Conservation (phyloP, 64 coral and sea anemone species). For the Acropora yongei region DNA sequence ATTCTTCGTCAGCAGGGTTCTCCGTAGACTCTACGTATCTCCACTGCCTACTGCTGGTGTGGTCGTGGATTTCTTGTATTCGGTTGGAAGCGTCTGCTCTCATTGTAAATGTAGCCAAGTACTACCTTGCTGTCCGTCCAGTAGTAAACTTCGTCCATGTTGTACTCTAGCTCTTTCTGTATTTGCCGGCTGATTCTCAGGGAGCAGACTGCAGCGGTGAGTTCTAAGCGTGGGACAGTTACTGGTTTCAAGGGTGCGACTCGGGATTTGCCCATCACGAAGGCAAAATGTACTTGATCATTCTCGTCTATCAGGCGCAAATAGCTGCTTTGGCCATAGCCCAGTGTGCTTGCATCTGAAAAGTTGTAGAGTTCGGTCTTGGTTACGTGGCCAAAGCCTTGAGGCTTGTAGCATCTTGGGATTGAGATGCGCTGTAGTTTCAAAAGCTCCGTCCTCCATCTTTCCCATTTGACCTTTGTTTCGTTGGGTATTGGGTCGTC, state of each 20-base stretch:
- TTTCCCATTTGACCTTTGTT: not conserved
- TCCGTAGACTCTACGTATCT: too few relatives aligned
- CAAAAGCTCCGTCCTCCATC: not conserved
- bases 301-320: not conserved
- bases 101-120: not conserved
- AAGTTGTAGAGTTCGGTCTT: too few relatives aligned
- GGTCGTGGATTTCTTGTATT: not conserved
- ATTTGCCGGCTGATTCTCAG: not conserved
- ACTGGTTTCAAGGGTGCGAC: not conserved
- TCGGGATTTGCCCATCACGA: not conserved
- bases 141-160: not conserved
- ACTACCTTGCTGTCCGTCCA: slow-evolving; percentile 4
- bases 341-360: not conserved
- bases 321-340: slow-evolving; percentile 1
- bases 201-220: not conserved
- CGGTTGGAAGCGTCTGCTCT: not conserved
- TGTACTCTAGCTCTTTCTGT: not conserved
- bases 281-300: not conserved
- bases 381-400: not conserved
- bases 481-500: not conserved
- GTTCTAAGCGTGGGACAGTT: not conserved
- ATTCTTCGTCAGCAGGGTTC: too few relatives aligned
- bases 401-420: not conserved
- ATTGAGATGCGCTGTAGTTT: not conserved
- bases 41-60: too few relatives aligned